These are phyloP conservation scores for Champsocephalus esox DNA, from an alignment of 2,797 vertebrate genomes.

Conservation along the genomic window DNA sequence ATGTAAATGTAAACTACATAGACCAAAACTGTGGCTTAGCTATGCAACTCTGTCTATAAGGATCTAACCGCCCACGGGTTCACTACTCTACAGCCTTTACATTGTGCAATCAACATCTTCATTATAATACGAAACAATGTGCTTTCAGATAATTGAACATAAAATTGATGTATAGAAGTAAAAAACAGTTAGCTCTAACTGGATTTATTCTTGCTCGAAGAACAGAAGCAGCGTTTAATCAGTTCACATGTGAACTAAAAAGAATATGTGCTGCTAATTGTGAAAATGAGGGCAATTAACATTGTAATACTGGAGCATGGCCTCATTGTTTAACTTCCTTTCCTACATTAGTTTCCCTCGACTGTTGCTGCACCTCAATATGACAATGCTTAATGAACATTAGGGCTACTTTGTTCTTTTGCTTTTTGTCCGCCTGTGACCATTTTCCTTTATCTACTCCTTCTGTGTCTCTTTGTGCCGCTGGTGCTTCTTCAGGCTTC, in stretches of 20 bases:
- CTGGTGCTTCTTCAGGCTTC: constrained; percentile 68
- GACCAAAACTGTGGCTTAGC: no score
- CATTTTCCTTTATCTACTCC: not conserved
- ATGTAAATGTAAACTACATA: no score
- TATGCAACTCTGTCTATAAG: no score
- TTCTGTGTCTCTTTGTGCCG: not conserved
- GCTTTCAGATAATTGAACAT: not conserved
- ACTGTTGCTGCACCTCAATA: not conserved
- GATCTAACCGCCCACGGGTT: no score
- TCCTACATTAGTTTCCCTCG: constrained; percentile 3
- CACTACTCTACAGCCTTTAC: no score
- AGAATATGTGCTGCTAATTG: constrained; percentile 51
- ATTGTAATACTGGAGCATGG: constrained; percentile 44
- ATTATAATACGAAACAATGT: no score
- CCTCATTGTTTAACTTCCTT: constrained; percentile 53
- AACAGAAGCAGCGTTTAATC: constrained; percentile 30
- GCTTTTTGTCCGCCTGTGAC: not conserved
- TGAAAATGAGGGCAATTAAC: constrained; percentile 65
- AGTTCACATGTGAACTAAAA: constrained; percentile 59
- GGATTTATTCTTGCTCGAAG: constrained; percentile 4
- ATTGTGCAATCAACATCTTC: no score
- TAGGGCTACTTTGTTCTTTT: no score
- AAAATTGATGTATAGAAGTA: not conserved
- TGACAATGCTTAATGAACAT: not conserved
- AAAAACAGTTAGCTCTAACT: not conserved